Conservation (phyloP, 2,888 invertebrate species). For the Tipula confusa region DNA sequence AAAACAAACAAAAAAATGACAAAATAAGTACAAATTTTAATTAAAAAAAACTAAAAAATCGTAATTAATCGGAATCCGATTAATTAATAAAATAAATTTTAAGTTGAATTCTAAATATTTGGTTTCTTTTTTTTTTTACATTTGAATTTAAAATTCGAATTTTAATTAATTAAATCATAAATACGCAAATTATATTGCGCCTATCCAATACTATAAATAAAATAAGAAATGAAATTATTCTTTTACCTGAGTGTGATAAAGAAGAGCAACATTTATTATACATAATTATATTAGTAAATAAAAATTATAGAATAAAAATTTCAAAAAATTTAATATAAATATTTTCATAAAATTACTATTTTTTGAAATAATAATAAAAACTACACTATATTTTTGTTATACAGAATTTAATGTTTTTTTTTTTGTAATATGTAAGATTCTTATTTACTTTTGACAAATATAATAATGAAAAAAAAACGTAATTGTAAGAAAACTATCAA, state of each 20-base stretch:
- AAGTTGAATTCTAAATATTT: background rate
- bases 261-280: too few relatives aligned
- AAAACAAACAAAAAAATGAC: background rate
- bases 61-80: background rate
- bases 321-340: background rate
- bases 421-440: too few relatives aligned
- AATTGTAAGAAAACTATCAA: too few relatives aligned
- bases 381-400: background rate
- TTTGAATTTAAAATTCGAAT: background rate
- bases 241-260: background rate
- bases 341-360: background rate
- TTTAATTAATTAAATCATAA: background rate
- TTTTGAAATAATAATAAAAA: background rate
- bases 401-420: too few relatives aligned
- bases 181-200: background rate
- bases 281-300: too few relatives aligned
- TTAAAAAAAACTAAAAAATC: background rate
- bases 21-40: background rate
- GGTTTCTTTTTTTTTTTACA: background rate
- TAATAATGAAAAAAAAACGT: too few relatives aligned
- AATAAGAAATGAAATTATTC: background rate
- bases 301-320: background rate
- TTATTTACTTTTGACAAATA: too few relatives aligned
- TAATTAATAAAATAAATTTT: background rate
- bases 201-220: too few relatives aligned